These are phyloP conservation scores for Heterotilapia buettikoferi DNA, from an alignment of 2,113 vertebrate species.

Conservation along the genomic window DNA sequence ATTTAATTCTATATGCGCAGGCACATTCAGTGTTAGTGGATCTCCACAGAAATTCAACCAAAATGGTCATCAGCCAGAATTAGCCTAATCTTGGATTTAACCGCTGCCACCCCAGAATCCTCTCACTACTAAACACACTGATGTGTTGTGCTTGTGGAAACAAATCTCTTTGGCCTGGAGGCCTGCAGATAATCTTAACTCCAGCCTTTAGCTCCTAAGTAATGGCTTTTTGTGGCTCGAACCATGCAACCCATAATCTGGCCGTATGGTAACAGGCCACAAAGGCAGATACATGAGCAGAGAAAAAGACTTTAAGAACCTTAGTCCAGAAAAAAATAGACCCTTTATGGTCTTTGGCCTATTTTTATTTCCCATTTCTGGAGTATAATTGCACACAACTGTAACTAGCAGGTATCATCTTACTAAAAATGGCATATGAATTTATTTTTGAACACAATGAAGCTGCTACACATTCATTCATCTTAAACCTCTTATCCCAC, in stretches of 20 bases:
- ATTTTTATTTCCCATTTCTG: constrained; percentile 9
- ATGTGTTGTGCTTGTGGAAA: constrained; percentile 18
- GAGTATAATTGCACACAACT: background rate
- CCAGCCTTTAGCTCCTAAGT: constrained; percentile 39
- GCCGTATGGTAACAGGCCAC: constrained; percentile 33
- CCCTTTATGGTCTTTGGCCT: background rate
- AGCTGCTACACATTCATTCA: background rate
- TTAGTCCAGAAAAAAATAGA: constrained; percentile 16
- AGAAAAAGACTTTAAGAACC: background rate
- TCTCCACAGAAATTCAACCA: background rate
- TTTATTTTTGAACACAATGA: background rate
- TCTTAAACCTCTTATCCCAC: background rate
- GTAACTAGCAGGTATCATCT: background rate
- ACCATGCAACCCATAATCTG: constrained; percentile 62
- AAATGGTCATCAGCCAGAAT: constrained; percentile 11
- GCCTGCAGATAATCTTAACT: constrained; percentile 57
- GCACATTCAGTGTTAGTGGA: background rate
- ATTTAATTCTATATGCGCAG: background rate
- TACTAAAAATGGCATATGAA: background rate
- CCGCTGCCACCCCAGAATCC: constrained; percentile 13
- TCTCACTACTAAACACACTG: constrained; percentile 10
- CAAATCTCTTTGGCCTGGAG: constrained; percentile 41
- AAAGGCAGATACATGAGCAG: constrained; percentile 39
- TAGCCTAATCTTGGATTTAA: constrained; percentile 38
- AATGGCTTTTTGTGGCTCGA: constrained; percentile 46